These are phyloP conservation scores for Masticophis lateralis DNA, from an alignment of 2,797 vertebrate species.

Conservation along the genomic window DNA sequence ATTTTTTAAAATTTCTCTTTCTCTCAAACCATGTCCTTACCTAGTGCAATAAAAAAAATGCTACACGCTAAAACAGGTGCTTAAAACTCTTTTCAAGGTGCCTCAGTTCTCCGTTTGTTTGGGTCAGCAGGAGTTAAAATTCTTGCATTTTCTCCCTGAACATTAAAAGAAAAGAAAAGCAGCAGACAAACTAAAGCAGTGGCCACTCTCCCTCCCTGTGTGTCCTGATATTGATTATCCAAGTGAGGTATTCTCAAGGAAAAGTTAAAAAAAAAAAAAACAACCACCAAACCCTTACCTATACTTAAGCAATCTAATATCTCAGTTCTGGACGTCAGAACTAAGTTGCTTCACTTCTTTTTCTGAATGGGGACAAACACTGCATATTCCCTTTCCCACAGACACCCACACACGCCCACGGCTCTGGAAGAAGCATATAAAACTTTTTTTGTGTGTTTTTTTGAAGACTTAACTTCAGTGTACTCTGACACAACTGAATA, in stretches of 20 bases:
- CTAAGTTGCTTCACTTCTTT: slow-evolving; percentile 53
- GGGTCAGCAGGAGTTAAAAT: slow-evolving; percentile 59
- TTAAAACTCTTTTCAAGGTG: slow-evolving; percentile 64
- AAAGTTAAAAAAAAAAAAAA: slow-evolving; percentile 21
- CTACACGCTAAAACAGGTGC: slow-evolving; percentile 55
- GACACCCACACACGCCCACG: background rate
- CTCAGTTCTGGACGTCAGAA: slow-evolving; percentile 52
- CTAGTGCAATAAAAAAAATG: slow-evolving; percentile 62
- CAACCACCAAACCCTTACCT: background rate
- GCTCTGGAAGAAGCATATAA: slow-evolving; percentile 46
- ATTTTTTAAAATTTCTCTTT: slow-evolving; percentile 25
- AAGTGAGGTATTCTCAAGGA: slow-evolving; percentile 78
- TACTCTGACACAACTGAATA: slow-evolving; percentile 59
- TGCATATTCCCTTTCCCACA: slow-evolving; percentile 36
- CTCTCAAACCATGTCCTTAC: slow-evolving; percentile 39
- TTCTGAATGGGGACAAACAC: slow-evolving; percentile 35
- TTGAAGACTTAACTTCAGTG: slow-evolving; percentile 60
- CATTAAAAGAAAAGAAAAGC: slow-evolving; percentile 67
- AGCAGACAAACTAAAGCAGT: slow-evolving; percentile 69
- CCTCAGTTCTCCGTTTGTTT: slow-evolving; percentile 57
- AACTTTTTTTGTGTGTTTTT: slow-evolving; percentile 29
- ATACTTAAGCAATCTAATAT: slow-evolving; percentile 26
- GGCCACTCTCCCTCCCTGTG: slow-evolving; percentile 69
- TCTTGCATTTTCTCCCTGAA: slow-evolving; percentile 76
- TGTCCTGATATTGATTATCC: slow-evolving; percentile 74